Evolutionary conservation across 2,888 invertebrate species (phyloP), one percentile per base, ranked within the genome.

Genomic region (Campoplex capitator): DNA sequence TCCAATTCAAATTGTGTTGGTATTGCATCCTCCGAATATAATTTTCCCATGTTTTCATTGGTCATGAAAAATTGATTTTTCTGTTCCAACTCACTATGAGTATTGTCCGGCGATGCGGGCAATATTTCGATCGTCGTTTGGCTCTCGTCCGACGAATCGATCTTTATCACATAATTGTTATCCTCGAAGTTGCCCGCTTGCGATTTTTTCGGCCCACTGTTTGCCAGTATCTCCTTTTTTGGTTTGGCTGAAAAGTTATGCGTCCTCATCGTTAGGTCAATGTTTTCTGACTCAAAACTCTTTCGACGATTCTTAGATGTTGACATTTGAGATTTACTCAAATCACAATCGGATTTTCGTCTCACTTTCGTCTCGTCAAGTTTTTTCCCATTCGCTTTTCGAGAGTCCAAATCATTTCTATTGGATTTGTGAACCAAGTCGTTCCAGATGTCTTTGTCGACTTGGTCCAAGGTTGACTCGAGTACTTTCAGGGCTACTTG

Each of bases 131-230:
- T 93, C 0, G 94, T 94, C 6, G 93, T 93, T 87, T 93, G 93
- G 88, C 93, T 94, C 65, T 94, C 94, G 54, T 94, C 94, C 16
- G 93, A 94, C 0, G 94, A 92, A 45, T 94, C 94, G 4, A 94
- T 88, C 82, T 93, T 93, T 62, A 94, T 94, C 18, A 93, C 91
- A 8, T 91, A 90, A 82, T 71, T 83, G 23, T 62, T 68, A 28
- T 78, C 78, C 7, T 86, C 87, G 0, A 42, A n/a, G 9, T 81
- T 83, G 13, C 76, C 81, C 1, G 32, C 62, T 32, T 73, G 51
- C 7, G 42, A 58, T 13, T 13, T 65, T 48, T 74, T 76, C 28
- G 23, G 28, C 56, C n/a, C 11, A 13, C 8, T 35, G n/a, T 54
- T 82, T 23, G 42, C 35, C 4, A 6, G 8, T 0, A 35, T 35